Evolutionary conservation across 2,113 vertebrate species (phyloP).

Genomic region (Halichoeres trimaculatus): DNA sequence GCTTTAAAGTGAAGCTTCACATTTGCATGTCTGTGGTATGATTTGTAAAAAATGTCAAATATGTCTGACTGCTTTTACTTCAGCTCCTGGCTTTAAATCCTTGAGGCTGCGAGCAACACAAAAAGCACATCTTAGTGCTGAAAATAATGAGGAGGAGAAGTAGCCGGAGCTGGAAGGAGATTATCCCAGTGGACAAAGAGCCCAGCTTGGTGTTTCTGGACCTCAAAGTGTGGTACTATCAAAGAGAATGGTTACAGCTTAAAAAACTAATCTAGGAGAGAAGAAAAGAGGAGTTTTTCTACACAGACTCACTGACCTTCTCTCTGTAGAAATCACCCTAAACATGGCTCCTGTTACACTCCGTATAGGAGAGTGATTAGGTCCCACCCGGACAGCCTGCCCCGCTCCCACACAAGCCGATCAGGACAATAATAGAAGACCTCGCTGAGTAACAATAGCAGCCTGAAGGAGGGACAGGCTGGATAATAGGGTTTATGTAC

Average conservation of each 20-base stretch:
- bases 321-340: conserved; percentile 28
- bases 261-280: no score
- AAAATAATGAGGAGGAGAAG: conserved; percentile 26
- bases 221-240: not conserved
- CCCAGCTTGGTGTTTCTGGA: not conserved
- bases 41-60: conserved; percentile 14
- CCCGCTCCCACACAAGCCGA: conserved; percentile 39
- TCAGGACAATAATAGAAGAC: conserved; percentile 61
- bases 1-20: conserved; percentile 1
- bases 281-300: not conserved
- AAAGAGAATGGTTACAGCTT: no score
- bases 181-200: not conserved
- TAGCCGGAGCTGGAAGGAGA: not conserved
- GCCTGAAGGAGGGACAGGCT: conserved; percentile 16
- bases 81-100: conserved; percentile 22
- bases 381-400: conserved; percentile 46
- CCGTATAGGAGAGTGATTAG: conserved; percentile 8
- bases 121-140: not conserved
- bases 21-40: conserved; percentile 8
- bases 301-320: conserved; percentile 15
- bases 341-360: conserved; percentile 5
- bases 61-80: conserved; percentile 13
- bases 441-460: conserved; percentile 41
- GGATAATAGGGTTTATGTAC: conserved; percentile 58
- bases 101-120: conserved; percentile 12